phyloP scores from a whole-genome alignment of 2,888 invertebrate species.

The Camptogramma bilineatum region DNA sequence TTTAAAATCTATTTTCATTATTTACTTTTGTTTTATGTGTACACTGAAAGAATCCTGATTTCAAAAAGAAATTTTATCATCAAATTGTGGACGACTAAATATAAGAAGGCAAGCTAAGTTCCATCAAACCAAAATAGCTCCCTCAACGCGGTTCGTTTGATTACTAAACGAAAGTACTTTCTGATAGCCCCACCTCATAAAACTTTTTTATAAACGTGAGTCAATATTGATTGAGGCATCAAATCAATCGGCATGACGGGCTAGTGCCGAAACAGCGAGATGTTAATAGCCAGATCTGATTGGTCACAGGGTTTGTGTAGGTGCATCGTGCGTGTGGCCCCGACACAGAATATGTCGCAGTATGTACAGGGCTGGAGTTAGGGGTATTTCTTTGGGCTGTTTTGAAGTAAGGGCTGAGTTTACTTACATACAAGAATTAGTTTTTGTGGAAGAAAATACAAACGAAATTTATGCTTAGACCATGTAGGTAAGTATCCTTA shows the following conservation, averaged over 20 bases:
- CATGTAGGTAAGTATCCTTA: no score
- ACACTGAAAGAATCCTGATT: no score
- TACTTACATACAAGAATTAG: no score
- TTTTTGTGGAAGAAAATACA: no score
- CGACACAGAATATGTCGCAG: conserved; percentile 38
- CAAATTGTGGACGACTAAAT: not conserved
- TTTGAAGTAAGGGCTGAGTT: no score
- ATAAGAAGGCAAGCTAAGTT: not conserved
- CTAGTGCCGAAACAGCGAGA: conserved; percentile 40
- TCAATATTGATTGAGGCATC: conserved; percentile 47
- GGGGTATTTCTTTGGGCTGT: conserved; percentile 21
- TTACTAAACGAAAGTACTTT: not conserved
- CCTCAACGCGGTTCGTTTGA: not conserved
- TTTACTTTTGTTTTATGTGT: no score
- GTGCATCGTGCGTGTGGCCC: conserved; percentile 46
- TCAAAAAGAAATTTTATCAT: no score
- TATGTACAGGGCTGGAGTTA: conserved; percentile 27
- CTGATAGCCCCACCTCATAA: conserved; percentile 23
- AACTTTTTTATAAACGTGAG: conserved; percentile 33
- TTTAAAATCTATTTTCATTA: no score
- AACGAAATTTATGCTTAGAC: no score
- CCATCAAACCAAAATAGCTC: conserved; percentile 6
- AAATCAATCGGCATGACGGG: conserved; percentile 43
- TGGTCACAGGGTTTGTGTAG: conserved; percentile 43
- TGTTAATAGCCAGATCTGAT: conserved; percentile 42